These are phyloP conservation scores for Barbus barbus DNA, from an alignment of 2,113 vertebrate species.

Conservation along the genomic window DNA sequence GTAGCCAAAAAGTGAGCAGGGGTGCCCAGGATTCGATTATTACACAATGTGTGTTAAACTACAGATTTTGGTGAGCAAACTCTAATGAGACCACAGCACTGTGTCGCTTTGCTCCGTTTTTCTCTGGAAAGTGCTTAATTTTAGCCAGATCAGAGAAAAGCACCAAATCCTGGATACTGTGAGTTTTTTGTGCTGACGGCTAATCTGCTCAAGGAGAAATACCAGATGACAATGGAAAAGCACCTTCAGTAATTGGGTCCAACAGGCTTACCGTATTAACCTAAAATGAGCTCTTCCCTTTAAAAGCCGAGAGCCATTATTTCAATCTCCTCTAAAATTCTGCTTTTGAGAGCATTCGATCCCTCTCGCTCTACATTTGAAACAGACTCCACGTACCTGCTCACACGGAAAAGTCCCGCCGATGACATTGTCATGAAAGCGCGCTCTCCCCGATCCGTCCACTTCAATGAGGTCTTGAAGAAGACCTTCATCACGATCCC, in stretches of 20 bases:
- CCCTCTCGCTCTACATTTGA: not conserved
- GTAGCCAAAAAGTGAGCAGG: not conserved
- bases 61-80: not conserved
- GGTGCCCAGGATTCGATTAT: not conserved
- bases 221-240: constrained; percentile 79
- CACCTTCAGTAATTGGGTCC: constrained; percentile 85
- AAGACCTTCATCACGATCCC: constrained; percentile 95
- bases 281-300: constrained; percentile 81
- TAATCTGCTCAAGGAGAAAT: constrained; percentile 83
- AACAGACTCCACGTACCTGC: constrained; percentile 80
- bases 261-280: constrained; percentile 84
- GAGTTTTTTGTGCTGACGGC: constrained; percentile 70
- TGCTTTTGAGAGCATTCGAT: constrained; percentile 76
- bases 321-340: constrained; percentile 78
- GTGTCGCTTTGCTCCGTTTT: constrained; percentile 36
- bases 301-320: constrained; percentile 80
- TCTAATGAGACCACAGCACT: constrained; percentile 61
- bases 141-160: constrained; percentile 67
- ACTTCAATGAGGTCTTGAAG: constrained; percentile 87
- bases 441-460: constrained; percentile 61
- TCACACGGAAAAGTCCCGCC: constrained; percentile 86
- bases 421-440: constrained; percentile 87
- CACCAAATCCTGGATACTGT: constrained; percentile 73
- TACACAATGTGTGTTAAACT: not conserved
- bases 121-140: constrained; percentile 70